phyloP scores from a whole-genome alignment of 2,113 vertebrate species.

The Australoheros scitulus region DNA sequence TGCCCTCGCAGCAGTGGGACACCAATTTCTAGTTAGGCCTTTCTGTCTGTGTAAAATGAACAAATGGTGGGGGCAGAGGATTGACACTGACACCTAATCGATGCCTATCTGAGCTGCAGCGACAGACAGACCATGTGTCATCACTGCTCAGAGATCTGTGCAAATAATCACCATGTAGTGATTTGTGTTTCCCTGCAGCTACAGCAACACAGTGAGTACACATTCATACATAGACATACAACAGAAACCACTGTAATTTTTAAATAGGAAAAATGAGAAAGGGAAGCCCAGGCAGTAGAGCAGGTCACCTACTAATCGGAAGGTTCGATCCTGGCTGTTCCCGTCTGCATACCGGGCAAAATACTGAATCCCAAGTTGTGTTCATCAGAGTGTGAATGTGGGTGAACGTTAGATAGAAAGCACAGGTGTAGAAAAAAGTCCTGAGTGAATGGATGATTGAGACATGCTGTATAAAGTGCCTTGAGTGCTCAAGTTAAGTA shows the following conservation, averaged over 20 bases:
- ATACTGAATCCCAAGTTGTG: too few species aligned
- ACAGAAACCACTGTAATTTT: not conserved
- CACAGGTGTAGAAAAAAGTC: too few species aligned
- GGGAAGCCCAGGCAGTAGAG: too few species aligned
- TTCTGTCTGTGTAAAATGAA: conserved; percentile 38
- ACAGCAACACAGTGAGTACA: conserved; percentile 1
- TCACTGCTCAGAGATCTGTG: conserved; percentile 43
- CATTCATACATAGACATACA: not conserved
- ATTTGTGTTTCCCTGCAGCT: conserved; percentile 36
- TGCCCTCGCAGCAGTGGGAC: conserved; percentile 6
- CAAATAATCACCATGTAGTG: conserved; percentile 53
- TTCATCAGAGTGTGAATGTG: too few species aligned
- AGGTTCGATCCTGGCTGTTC: too few species aligned
- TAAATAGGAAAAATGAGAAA: not conserved
- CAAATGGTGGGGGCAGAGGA: conserved; percentile 27
- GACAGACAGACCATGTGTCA: conserved; percentile 47
- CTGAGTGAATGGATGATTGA: too few species aligned
- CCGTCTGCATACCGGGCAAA: too few species aligned
- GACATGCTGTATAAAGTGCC: too few species aligned
- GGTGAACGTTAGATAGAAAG: too few species aligned
- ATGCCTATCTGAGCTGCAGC: conserved; percentile 57
- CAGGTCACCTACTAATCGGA: too few species aligned
- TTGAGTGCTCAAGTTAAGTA: too few species aligned
- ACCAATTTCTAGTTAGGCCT: conserved; percentile 11
- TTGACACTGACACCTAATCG: conserved; percentile 64